Base-by-base conservation (phyloP, 2,797 vertebrate species). In the Ataeniobius toweri region DNA sequence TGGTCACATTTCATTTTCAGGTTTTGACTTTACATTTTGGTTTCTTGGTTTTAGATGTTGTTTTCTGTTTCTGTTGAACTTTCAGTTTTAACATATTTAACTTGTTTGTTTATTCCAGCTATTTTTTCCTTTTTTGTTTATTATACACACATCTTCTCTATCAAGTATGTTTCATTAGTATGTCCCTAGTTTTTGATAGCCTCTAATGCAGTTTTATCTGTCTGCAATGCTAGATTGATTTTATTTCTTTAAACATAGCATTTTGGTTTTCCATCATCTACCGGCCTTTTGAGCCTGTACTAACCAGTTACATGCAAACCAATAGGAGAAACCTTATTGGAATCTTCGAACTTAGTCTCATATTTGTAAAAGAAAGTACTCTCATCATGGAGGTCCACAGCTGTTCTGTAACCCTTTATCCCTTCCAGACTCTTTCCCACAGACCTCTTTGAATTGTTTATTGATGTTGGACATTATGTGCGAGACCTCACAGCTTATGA, bases 361-460 rank as follows among this genome's bases (percentile, higher is more conserved):
- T 10, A 26, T 73, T 70, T 85, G 36, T 7, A 78, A 78, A 31
- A 26, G 31, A 58, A 67, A 72, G 26, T 51, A 65, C 69, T 55
- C 36, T 82, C 31, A 72, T 39, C 12, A 28, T 78, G 74, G 70
- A 71, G 67, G 31, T 78, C 55, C 24, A 51, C 4, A 67, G 74
- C 56, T 28, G 59, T 84, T 86, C 76, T 72, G 44, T 86, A 73
- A 86, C 80, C n/a, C 73, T 72, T 79, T 73, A 55, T 81, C 68
- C 65, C 3, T 90, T 89, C 9, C 84, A 98, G 97, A 75, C 93
- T 98, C 79, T 97, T 99, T 92, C 95, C 96, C 84, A 93, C 96
- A 31, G 96, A 97, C 67, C 91, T 98, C 80, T 98, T 98, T 94
- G 97, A 97, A 95, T 87, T 95, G 93, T 98, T 99, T 94, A 98